A percentile compares a stretch with the other conserved stretches of the same genome.
phyloP scores from a whole-genome alignment of 2,888 invertebrate genomes.

The Phyllotreta cruciferae region DNA sequence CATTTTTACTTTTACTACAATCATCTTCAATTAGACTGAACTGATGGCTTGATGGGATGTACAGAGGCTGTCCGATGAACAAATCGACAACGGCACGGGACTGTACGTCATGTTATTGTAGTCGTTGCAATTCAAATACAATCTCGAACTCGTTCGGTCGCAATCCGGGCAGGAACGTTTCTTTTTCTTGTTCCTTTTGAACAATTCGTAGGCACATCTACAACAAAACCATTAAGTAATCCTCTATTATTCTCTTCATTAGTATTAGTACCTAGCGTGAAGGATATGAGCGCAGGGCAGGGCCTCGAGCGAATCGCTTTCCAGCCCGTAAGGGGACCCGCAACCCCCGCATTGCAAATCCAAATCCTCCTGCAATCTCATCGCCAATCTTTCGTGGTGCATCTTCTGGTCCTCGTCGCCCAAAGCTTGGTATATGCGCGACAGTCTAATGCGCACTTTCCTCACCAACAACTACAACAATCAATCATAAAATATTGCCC shows the following conservation, averaged over 20 bases:
- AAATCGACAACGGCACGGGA: conserved; percentile 61
- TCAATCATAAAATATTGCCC: background rate
- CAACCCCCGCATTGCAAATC: conserved; percentile 84
- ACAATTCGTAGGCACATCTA: conserved; percentile 74
- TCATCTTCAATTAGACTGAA: conserved; percentile 58
- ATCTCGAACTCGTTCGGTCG: conserved; percentile 70
- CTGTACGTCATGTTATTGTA: conserved; percentile 57
- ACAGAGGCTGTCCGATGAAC: conserved; percentile 59
- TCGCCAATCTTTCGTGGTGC: conserved; percentile 76
- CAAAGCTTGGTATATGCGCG: conserved; percentile 80
- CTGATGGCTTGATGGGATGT: conserved; percentile 65
- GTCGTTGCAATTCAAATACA: conserved; percentile 64
- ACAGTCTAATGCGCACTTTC: conserved; percentile 79
- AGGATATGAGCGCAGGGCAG: conserved; percentile 88
- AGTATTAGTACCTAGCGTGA: conserved; percentile 72
- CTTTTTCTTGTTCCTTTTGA: conserved; percentile 67
- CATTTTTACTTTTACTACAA: no score
- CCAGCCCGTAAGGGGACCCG: conserved; percentile 77
- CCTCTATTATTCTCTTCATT: background rate
- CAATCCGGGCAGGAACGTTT: conserved; percentile 75
- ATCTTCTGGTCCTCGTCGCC: conserved; percentile 82
- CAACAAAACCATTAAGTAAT: conserved; percentile 28
- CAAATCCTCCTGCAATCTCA: conserved; percentile 70
- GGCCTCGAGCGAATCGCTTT: conserved; percentile 77
- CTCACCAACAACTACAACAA: conserved; percentile 77